Percentiles rank a stretch among this genome's conserved stretches.
phyloP scores from a whole-genome alignment of 1,140 invertebrate species.

The Brachionus rubens region DNA sequence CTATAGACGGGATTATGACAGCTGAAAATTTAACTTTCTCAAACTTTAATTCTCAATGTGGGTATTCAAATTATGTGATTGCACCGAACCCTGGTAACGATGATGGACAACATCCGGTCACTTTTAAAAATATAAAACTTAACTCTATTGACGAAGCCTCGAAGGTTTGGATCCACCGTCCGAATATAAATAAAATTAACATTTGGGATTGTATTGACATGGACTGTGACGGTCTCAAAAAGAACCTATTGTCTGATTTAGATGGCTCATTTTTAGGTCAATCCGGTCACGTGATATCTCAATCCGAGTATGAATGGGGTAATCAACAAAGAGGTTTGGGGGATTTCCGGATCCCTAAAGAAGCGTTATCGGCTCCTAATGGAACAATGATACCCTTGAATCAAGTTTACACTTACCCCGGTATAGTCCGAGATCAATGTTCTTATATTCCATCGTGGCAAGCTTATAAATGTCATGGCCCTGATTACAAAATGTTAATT shows the following conservation, averaged over 20 bases:
- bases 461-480: slow-evolving; percentile 52
- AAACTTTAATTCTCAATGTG: slow-evolving; percentile 3
- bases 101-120: slow-evolving; percentile 41
- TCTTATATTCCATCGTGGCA: slow-evolving; percentile 49
- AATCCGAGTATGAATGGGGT: slow-evolving; percentile 55
- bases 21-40: slow-evolving; percentile 34
- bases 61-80: not conserved
- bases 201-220: slow-evolving; percentile 51
- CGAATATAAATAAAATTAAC: slow-evolving; percentile 31
- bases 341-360: slow-evolving; percentile 56
- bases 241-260: slow-evolving; percentile 52
- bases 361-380: slow-evolving; percentile 50
- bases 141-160: not conserved
- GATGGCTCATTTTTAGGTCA: slow-evolving; percentile 54
- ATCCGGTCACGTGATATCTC: slow-evolving; percentile 49
- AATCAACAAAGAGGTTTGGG: slow-evolving; percentile 53
- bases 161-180: slow-evolving; percentile 27
- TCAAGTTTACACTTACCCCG: slow-evolving; percentile 51
- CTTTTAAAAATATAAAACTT: not conserved
- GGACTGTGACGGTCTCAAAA: slow-evolving; percentile 58
- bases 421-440: slow-evolving; percentile 49
- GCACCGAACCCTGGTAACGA: not conserved
- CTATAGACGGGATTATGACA: slow-evolving; percentile 8
- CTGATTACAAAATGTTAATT: slow-evolving; percentile 52
- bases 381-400: slow-evolving; percentile 50